Evolutionary conservation across 2,888 invertebrate species (phyloP).

Genomic region (Apamea epomidion): DNA sequence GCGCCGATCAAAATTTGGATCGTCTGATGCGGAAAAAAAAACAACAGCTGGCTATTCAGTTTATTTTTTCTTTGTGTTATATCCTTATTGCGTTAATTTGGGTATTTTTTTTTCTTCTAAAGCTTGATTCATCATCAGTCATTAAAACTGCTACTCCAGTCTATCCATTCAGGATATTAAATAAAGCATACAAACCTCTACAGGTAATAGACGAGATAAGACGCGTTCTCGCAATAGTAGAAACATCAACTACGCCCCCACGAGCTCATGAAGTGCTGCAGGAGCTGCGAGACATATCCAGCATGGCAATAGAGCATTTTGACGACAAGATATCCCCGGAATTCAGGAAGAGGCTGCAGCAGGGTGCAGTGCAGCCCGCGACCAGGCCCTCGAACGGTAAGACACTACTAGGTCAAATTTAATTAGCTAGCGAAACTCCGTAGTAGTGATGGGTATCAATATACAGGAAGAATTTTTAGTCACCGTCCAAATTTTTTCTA

Average conservation of each 20-base stretch:
- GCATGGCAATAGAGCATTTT: constrained; percentile 99
- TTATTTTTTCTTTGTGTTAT: background rate
- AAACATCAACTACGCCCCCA: constrained; percentile 91
- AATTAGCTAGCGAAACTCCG: background rate
- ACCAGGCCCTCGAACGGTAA: constrained; percentile 74
- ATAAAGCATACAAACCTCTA: constrained; percentile 10
- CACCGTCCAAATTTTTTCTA: too few relatives aligned
- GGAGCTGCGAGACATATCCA: constrained; percentile 97
- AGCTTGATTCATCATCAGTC: too few relatives aligned
- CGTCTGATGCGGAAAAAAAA: too few relatives aligned
- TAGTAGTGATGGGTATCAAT: background rate
- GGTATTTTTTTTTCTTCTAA: background rate
- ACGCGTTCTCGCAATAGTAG: constrained; percentile 93
- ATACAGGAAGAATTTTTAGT: too few relatives aligned
- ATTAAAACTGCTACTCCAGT: background rate
- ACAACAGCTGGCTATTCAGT: background rate
- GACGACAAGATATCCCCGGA: constrained; percentile 95
- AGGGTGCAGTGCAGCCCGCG: constrained; percentile 71
- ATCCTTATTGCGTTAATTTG: background rate
- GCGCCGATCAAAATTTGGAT: too few relatives aligned
- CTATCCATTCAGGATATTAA: background rate
- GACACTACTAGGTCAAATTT: constrained; percentile 1
- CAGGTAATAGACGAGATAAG: constrained; percentile 97
- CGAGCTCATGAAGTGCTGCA: constrained; percentile 96
- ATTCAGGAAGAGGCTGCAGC: constrained; percentile 80